Base-by-base conservation (phyloP, 2,797 vertebrate genomes). In the Ptychadena robeensis region DNA sequence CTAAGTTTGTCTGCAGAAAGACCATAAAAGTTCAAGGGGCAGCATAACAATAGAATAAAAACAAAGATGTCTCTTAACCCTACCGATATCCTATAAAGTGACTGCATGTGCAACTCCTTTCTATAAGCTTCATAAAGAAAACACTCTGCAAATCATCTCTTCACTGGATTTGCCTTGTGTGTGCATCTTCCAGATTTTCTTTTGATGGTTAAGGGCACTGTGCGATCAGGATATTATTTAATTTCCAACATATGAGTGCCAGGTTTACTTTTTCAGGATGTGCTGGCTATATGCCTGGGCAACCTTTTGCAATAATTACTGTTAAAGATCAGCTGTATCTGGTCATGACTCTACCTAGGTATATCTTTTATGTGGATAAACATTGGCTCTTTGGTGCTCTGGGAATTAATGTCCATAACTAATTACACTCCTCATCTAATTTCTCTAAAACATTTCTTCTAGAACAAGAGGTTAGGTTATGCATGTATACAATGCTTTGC, bases 1-100 rank as follows among this genome's bases (percentile, higher is more conserved):
- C 68, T 31, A 78, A 83, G 59, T 83, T 78, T 83, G 81, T 77
- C 74, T 83, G 59, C 69, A 83, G 61, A 38, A 72, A 30, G 59
- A 64, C 81, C 31, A 66, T 83, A 79, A 83, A 83, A 83, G 81
- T 83, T 83, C 74, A 83, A 83, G 74, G 81, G 81, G 71, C 73
- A 77, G 68, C 12, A 78, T 78, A 83, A 83, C 69, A 83, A 78
- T 64, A 68, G 63, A 12, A n/a, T 71, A 34, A 59, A 72, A 31
- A 38, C 34, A 76, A 14, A 69, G 8, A 66, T 53, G 44, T 31
- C 64, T 65, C 15, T 83, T 83, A 83, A 83, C 81, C 59, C 74
- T 65, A 63, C 18, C 30, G 38, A 12, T 53, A 34, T 74, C 30
- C 25, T 30, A 11, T 37, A 34, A 15, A 67, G 2, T 48, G 32